These are phyloP conservation scores for Dermatemys mawii DNA, from an alignment of 2,113 vertebrate species.

Conservation along the genomic window DNA sequence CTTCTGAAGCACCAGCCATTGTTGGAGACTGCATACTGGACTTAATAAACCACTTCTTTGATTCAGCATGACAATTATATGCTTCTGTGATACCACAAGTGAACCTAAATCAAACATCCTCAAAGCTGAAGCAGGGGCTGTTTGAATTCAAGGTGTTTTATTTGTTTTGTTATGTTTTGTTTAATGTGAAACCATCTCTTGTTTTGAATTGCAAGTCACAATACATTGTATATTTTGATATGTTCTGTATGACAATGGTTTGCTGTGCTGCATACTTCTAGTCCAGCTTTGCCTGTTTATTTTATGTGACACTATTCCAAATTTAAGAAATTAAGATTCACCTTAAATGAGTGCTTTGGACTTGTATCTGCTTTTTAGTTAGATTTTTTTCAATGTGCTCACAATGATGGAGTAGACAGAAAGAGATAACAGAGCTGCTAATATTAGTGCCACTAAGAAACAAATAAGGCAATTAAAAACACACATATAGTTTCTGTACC, in stretches of 20 bases:
- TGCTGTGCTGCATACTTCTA: not conserved
- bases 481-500: not conserved
- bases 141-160: not conserved
- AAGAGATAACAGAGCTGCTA: constrained; percentile 55
- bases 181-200: not conserved
- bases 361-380: constrained; percentile 41
- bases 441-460: constrained; percentile 55
- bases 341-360: constrained; percentile 21
- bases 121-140: not conserved
- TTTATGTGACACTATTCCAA: constrained; percentile 36
- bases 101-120: constrained; percentile 6
- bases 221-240: constrained; percentile 24
- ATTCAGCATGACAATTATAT: not conserved
- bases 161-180: not conserved
- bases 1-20: not conserved
- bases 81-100: not conserved
- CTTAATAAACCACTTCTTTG: not conserved
- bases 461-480: constrained; percentile 63
- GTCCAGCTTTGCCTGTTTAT: constrained; percentile 36
- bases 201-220: constrained; percentile 20
- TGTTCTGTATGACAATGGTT: constrained; percentile 38
- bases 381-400: constrained; percentile 40
- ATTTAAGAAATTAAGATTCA: constrained; percentile 34
- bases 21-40: not conserved
- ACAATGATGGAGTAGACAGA: constrained; percentile 42